Percentiles rank a stretch among this genome's conserved stretches.
Evolutionary conservation across 2,797 vertebrate species (phyloP).

Genomic region (Novumbra hubbsi): DNA sequence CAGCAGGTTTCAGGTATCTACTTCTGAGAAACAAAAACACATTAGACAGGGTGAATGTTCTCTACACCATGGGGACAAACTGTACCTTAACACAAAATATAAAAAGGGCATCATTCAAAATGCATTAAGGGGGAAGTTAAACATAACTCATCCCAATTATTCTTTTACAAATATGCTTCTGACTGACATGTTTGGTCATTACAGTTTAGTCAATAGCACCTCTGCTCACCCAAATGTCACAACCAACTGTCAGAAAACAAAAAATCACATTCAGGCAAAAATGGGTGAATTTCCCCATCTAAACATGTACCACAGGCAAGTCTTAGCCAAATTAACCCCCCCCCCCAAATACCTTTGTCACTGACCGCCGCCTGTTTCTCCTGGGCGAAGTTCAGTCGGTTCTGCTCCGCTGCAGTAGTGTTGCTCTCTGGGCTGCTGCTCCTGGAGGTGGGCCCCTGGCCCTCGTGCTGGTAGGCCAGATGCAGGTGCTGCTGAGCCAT

Average conservation of each 20-base stretch:
- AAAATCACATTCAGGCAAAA: too few species aligned
- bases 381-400: slow-evolving; percentile 85
- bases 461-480: slow-evolving; percentile 80
- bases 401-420: slow-evolving; percentile 80
- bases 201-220: too few species aligned
- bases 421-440: slow-evolving; percentile 85
- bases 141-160: too few species aligned
- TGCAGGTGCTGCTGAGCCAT: slow-evolving; percentile 86
- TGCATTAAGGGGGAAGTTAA: neutral
- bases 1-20: slow-evolving; percentile 70
- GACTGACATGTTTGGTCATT: too few species aligned
- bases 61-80: neutral
- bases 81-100: neutral
- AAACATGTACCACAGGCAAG: too few species aligned
- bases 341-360: slow-evolving; percentile 69
- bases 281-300: too few species aligned
- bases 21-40: slow-evolving; percentile 47
- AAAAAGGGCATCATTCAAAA: neutral
- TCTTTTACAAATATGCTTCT: too few species aligned
- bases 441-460: slow-evolving; percentile 69
- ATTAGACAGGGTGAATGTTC: neutral
- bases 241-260: too few species aligned
- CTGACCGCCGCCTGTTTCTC: slow-evolving; percentile 77
- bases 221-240: too few species aligned
- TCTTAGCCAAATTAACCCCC: too few species aligned